Evolutionary conservation across 1,140 invertebrate species (phyloP), one percentile per base, ranked within the genome.

Genomic region (Drosophila busckii): DNA sequence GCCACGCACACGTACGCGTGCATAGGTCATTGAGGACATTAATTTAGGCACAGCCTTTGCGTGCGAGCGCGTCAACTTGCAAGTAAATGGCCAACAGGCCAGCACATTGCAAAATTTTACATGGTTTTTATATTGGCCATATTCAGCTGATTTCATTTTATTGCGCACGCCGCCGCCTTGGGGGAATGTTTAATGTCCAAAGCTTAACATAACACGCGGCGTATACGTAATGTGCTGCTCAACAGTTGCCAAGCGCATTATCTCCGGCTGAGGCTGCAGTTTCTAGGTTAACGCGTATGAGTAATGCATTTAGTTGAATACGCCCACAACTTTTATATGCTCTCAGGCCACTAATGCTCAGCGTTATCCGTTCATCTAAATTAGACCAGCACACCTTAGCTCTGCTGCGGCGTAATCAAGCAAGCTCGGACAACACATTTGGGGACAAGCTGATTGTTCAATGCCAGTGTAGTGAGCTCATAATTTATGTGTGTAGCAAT

Each of bases 401-500:
- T n/a, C n/a, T n/a, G 10, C 32, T 41, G 38, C 9, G 7, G 2
- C 38, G 10, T 29, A 19, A 31, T 37, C 34, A 37, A 50, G 29
- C 38, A 20, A 50, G 29, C 41, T 44, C 12, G 19, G 13, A 35
- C 10, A 48, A 48, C 19, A 12, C 44, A 48, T 26, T 25, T 28
- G 9, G 15, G 28, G 20, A 13, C 25, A 35, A 31, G 19, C 15
- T n/a, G n/a, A n/a, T n/a, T n/a, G n/a, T n/a, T n/a, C n/a, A n/a
- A n/a, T n/a, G n/a, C n/a, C n/a, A n/a, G n/a, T n/a, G n/a, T n/a
- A n/a, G n/a, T n/a, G n/a, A n/a, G n/a, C 46, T 46, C 55, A 68
- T 73, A 82, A 80, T 82, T 80, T 68, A 80, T 80, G 71, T 67
- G 73, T 65, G 32, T 46, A 71, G 56, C 73, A 80, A 71, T 64